Conservation (phyloP, 1,140 invertebrate genomes). For the Hesperophylax magnus region DNA sequence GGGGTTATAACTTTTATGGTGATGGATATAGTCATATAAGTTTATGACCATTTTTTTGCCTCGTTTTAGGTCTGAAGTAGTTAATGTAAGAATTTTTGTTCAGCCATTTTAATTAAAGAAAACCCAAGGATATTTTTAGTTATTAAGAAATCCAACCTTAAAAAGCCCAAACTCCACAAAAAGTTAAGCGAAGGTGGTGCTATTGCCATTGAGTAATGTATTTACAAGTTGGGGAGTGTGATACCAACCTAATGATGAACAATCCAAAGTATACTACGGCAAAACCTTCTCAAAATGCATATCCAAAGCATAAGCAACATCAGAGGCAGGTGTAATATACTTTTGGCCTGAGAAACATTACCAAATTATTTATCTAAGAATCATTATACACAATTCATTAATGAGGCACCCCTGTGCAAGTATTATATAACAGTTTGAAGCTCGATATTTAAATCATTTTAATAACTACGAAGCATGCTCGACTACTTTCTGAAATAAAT, state of each 20-base stretch:
- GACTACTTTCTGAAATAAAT: constrained; percentile 1
- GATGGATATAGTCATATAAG: background rate
- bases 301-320: constrained; percentile 74
- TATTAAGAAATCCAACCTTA: constrained; percentile 19
- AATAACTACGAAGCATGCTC: constrained; percentile 17
- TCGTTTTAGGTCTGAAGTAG: too few species aligned
- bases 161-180: constrained; percentile 17
- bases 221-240: constrained; percentile 44
- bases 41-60: background rate
- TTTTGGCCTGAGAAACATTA: constrained; percentile 68
- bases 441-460: background rate
- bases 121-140: background rate
- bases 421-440: background rate
- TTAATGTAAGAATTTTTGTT: background rate
- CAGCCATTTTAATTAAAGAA: background rate
- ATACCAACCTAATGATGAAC: constrained; percentile 58
- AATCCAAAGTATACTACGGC: constrained; percentile 73
- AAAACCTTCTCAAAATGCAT: constrained; percentile 73
- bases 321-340: constrained; percentile 71
- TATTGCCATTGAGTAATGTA: constrained; percentile 26
- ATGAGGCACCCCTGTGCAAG: constrained; percentile 8
- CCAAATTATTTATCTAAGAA: constrained; percentile 50
- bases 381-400: constrained; percentile 26
- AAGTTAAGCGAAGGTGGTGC: constrained; percentile 46
- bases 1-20: background rate